Evolutionary conservation across 2,797 vertebrate genomes (phyloP).

Genomic region (Antennarius maculatus): DNA sequence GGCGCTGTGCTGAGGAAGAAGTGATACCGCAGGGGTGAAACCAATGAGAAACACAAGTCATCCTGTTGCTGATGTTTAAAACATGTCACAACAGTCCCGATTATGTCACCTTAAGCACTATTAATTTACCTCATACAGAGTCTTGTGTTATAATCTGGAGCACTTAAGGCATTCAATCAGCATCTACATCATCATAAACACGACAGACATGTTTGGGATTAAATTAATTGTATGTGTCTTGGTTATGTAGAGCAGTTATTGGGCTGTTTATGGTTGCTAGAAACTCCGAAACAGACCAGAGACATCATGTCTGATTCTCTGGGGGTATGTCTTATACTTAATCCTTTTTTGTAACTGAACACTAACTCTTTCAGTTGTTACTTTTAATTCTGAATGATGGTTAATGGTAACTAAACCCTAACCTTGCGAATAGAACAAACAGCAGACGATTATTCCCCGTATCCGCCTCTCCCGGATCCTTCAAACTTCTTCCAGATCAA

Average conservation of each 20-base stretch:
- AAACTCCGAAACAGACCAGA: background rate
- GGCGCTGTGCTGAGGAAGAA: background rate
- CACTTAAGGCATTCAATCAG: background rate
- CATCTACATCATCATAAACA: background rate
- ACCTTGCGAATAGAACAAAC: background rate
- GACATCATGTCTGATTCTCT: background rate
- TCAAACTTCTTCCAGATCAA: background rate
- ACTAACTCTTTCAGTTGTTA: too few relatives aligned
- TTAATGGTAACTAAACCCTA: background rate
- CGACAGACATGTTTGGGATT: too few relatives aligned
- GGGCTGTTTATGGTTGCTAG: background rate
- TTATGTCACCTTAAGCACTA: background rate
- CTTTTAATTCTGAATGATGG: too few relatives aligned
- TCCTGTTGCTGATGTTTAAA: constrained; percentile 3
- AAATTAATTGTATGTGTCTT: background rate
- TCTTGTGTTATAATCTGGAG: background rate
- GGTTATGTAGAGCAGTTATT: background rate
- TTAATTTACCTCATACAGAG: background rate
- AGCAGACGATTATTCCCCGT: background rate
- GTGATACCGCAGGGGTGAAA: constrained; percentile 22
- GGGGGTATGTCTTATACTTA: too few relatives aligned
- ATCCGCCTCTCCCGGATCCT: background rate
- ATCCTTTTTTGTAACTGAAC: too few relatives aligned
- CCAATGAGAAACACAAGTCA: constrained; percentile 49
- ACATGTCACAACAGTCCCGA: background rate